Percentiles rank a stretch among this genome's conserved stretches.
Conservation (phyloP, 2,888 invertebrate genomes). For the Dorcus hopei region DNA sequence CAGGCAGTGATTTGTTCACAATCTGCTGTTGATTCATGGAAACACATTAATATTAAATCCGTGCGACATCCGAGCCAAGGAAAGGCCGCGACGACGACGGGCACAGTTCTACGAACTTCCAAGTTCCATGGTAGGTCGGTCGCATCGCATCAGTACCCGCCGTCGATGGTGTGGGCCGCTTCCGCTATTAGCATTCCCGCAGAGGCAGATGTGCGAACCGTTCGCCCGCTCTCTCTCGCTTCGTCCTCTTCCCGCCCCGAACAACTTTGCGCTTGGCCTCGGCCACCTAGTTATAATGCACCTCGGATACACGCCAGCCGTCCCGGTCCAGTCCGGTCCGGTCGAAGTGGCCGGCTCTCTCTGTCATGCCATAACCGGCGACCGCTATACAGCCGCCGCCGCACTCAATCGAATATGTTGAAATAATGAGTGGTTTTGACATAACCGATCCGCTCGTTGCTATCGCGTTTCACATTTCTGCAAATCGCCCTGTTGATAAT, state of each 20-base stretch:
- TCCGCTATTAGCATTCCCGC: constrained; percentile 43
- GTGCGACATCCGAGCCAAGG: constrained; percentile 15
- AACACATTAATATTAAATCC: constrained; percentile 22
- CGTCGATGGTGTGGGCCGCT: constrained; percentile 34
- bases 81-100: constrained; percentile 11
- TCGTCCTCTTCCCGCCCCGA: constrained; percentile 3
- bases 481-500: too few relatives aligned
- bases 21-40: constrained; percentile 21
- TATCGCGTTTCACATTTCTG: too few relatives aligned
- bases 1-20: background rate
- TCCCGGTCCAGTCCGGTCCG: constrained; percentile 9
- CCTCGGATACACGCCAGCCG: constrained; percentile 9
- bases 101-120: constrained; percentile 12
- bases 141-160: constrained; percentile 7
- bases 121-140: constrained; percentile 10
- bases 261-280: constrained; percentile 12
- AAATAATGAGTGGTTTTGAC: constrained; percentile 1
- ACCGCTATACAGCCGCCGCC: background rate
- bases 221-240: constrained; percentile 18
- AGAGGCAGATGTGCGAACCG: constrained; percentile 40
- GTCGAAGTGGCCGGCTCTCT: background rate
- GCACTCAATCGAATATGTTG: background rate
- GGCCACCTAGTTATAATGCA: constrained; percentile 18
- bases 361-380: background rate
- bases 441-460: background rate